Conservation (phyloP, 2,797 vertebrate genomes). For the Merluccius polli region DNA sequence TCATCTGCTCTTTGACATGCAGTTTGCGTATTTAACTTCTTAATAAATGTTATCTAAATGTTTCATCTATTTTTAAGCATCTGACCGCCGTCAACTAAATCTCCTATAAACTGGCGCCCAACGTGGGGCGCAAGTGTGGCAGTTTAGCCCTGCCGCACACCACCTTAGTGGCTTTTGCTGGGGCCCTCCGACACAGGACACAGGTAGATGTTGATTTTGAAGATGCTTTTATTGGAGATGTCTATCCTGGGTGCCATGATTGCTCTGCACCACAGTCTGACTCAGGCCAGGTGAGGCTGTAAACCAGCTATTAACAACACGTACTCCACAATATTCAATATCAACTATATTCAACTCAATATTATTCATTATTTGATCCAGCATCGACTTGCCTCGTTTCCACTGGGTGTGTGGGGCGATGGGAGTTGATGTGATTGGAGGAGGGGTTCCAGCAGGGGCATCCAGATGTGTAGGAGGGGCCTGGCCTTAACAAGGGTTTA, state of each 20-base stretch:
- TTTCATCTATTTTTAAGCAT: neutral
- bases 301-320: no score
- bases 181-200: no score
- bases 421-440: constrained; percentile 30
- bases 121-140: no score
- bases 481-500: constrained; percentile 37
- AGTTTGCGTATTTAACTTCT: neutral
- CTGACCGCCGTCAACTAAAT: neutral
- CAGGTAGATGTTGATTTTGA: no score
- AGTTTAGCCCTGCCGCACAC: no score
- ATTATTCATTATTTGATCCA: neutral
- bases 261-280: no score
- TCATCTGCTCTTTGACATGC: neutral
- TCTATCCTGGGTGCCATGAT: no score
- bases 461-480: constrained; percentile 63
- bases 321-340: neutral
- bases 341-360: neutral
- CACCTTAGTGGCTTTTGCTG: no score
- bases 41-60: neutral
- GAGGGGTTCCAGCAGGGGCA: constrained; percentile 38
- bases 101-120: no score
- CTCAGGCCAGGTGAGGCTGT: no score
- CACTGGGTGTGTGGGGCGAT: neutral
- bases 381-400: no score
- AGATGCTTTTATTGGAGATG: no score